Conservation (phyloP, 2,888 invertebrate genomes). For the Abscondita cerata region DNA sequence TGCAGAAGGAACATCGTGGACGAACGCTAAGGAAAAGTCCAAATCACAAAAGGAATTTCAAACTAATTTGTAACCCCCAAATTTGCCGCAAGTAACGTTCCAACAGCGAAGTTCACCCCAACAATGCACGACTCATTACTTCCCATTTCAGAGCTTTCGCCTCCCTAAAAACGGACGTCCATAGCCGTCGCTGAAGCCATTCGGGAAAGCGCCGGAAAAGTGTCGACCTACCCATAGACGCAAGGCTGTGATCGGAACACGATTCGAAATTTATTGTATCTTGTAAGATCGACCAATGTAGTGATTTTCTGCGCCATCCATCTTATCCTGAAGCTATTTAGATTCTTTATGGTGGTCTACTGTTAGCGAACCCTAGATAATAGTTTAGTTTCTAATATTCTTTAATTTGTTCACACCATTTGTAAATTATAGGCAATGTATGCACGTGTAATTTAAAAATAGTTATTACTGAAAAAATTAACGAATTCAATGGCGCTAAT, state of each 20-base stretch:
- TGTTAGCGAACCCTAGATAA: constrained; percentile 29
- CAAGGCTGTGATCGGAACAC: constrained; percentile 39
- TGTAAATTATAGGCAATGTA: constrained; percentile 47
- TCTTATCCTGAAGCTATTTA: constrained; percentile 48
- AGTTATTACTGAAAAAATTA: constrained; percentile 7
- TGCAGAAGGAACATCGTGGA: constrained; percentile 11
- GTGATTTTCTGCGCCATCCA: constrained; percentile 54
- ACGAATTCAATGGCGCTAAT: constrained; percentile 19
- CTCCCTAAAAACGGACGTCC: constrained; percentile 34
- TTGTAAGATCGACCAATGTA: constrained; percentile 51
- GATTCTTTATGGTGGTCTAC: constrained; percentile 43
- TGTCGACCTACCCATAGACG: constrained; percentile 29
- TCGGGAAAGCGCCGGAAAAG: constrained; percentile 33
- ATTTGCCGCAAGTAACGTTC: constrained; percentile 38
- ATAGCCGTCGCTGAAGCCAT: constrained; percentile 30
- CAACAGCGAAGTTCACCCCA: constrained; percentile 34
- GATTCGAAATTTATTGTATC: constrained; percentile 52
- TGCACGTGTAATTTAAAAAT: too few relatives aligned
- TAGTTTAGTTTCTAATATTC: constrained; percentile 46
- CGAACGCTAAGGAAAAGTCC: constrained; percentile 29
- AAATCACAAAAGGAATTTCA: constrained; percentile 36
- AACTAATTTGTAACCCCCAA: constrained; percentile 36
- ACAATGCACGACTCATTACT: constrained; percentile 38
- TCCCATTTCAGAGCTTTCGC: constrained; percentile 34
- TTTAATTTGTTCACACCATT: constrained; percentile 43